Evolutionary conservation across 37 sponge, comb jelly and placozoan species (phyloP), one percentile per base, ranked within the genome.

Genomic region (Theonella swinhoei): DNA sequence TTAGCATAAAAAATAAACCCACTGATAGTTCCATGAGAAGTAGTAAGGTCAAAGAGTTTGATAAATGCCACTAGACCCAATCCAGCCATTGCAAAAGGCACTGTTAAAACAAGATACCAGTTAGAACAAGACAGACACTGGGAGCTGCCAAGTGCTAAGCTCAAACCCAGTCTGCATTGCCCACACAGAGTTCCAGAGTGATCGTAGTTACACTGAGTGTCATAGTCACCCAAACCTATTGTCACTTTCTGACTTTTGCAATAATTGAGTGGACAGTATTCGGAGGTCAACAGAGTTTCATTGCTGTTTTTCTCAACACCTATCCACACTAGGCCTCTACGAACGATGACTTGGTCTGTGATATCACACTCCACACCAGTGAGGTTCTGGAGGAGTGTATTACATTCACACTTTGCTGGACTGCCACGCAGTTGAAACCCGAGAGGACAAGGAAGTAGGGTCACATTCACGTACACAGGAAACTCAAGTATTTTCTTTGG

Each of bases 1-100:
- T 80, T 80, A 67, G 80, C 70, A 80, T 67, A 80, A 26, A 80
- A 80, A 2, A 80, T 67, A 2, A 80, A 43, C 37, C 80, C 80
- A 80, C 64, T 80, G 39, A 80, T 65, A 36, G 58, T 80, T 35
- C 80, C 80, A 33, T 35, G 29, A 23, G 68, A 20, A 2, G 67
- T 70, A 37, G 80, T 80, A 24, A 80, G 68, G 68, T 67, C 39
- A 7, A 65, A 36, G 38, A 33, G 33, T 2, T 67, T 23, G 39
- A 80, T 38, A 42, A 65, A 23, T 25, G 67, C 47, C 32, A 67
- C 24, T 22, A 80, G 20, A 67, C 3, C 68, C 39, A 80, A 32
- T 28, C 80, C 80, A 66, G 80, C 80, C 11, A 34, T 0, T 1
- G 80, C 40, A 67, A 80, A 80, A 23, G 70, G 70, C 24, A 80